Evolutionary conservation across 2,888 invertebrate species (phyloP).

Genomic region (Yponomeuta cagnagella): DNA sequence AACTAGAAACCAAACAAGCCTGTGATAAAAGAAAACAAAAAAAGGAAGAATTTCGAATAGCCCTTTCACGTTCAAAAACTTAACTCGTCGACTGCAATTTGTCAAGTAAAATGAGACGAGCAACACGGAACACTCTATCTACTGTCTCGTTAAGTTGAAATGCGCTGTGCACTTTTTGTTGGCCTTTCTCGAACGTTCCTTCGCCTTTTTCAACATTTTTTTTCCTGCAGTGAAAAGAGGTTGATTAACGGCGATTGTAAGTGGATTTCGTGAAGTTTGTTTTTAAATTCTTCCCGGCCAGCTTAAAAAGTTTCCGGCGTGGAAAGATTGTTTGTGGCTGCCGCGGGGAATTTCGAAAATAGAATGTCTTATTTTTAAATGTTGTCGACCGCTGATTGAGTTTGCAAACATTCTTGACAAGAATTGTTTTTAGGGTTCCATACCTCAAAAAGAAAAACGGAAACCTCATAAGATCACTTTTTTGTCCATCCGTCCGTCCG

Average conservation of each 20-base stretch:
- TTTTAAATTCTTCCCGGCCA: slow-evolving; percentile 13
- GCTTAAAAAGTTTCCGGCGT: slow-evolving; percentile 10
- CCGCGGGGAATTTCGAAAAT: slow-evolving; percentile 1
- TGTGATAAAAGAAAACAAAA: background rate
- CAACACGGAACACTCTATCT: slow-evolving; percentile 16
- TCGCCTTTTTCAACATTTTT: slow-evolving; percentile 2
- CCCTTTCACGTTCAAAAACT: slow-evolving; percentile 11
- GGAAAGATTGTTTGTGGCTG: slow-evolving; percentile 9
- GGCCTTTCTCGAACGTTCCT: slow-evolving; percentile 6
- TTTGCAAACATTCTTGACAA: background rate
- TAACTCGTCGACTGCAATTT: slow-evolving; percentile 16
- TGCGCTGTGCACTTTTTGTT: slow-evolving; percentile 15
- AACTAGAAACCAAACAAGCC: background rate
- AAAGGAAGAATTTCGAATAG: slow-evolving; percentile 1
- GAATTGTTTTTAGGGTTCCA: too few relatives aligned
- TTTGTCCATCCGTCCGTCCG: too few relatives aligned
- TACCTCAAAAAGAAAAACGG: too few relatives aligned
- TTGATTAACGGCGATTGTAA: slow-evolving; percentile 17
- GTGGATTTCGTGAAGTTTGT: slow-evolving; percentile 17
- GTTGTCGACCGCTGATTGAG: background rate
- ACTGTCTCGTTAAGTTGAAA: slow-evolving; percentile 17
- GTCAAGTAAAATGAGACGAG: slow-evolving; percentile 18
- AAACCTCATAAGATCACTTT: too few relatives aligned
- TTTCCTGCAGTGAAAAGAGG: slow-evolving; percentile 14
- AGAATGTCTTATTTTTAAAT: background rate